Percentiles rank a stretch among this genome's conserved stretches.
Conservation (phyloP, 1,140 invertebrate species). For the Drosophila erecta region DNA sequence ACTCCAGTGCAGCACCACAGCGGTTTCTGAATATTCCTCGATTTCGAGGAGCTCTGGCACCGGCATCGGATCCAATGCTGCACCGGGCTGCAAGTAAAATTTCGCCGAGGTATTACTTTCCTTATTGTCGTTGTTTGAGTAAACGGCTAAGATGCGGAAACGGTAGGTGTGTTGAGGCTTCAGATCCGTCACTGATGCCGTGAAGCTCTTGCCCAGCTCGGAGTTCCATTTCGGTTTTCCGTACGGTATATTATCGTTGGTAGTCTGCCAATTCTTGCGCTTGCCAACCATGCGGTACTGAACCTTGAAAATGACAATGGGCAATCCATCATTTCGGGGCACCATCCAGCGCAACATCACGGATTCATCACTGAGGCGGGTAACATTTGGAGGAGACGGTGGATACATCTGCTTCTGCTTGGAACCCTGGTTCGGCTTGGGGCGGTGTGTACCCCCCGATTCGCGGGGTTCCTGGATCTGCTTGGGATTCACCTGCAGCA, state of each 20-base stretch:
- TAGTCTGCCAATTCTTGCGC: slow-evolving; percentile 90
- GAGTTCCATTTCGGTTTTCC: slow-evolving; percentile 87
- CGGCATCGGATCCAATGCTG: slow-evolving; percentile 87
- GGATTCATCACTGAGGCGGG: slow-evolving; percentile 93
- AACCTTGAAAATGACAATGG: slow-evolving; percentile 95
- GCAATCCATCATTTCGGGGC: slow-evolving; percentile 90
- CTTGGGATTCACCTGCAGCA: slow-evolving; percentile 90
- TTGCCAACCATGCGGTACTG: slow-evolving; percentile 77
- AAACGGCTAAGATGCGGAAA: slow-evolving; percentile 96
- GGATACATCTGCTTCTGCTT: slow-evolving; percentile 88
- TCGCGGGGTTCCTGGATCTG: slow-evolving; percentile 86
- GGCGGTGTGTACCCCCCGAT: not conserved
- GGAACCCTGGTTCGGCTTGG: slow-evolving; percentile 22
- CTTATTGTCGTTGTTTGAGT: slow-evolving; percentile 97
- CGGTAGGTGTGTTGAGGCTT: slow-evolving; percentile 89
- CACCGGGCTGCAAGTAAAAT: slow-evolving; percentile 90
- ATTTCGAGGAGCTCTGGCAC: slow-evolving; percentile 91
- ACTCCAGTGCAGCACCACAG: slow-evolving; percentile 90
- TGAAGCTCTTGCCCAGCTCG: slow-evolving; percentile 86
- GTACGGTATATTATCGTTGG: slow-evolving; percentile 91
- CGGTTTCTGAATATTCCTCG: slow-evolving; percentile 89
- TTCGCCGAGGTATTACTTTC: slow-evolving; percentile 91
- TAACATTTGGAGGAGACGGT: slow-evolving; percentile 93
- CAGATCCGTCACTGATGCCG: slow-evolving; percentile 88
- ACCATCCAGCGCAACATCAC: slow-evolving; percentile 97